Evolutionary conservation across 2,113 vertebrate species (phyloP), one percentile per base, ranked within the genome.

Genomic region (Misgurnus anguillicaudatus): DNA sequence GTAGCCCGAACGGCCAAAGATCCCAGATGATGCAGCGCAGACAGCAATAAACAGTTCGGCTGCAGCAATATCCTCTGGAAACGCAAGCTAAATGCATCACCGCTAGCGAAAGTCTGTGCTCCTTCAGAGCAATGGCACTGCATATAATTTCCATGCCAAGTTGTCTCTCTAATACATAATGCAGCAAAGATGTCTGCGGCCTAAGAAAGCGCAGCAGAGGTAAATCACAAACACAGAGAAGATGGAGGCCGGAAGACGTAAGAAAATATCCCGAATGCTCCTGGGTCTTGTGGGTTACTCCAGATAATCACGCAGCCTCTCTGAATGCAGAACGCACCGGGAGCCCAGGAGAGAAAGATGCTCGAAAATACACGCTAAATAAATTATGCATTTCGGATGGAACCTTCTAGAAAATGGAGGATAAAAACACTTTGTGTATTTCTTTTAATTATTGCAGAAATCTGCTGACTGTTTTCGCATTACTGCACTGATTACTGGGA

Each of bases 331-430:
- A 61, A 45, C 14, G 6, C 42, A 51, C 21, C 19, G 19, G 57
- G 47, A 69, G 45, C 66, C 66, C 66, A 31, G 10, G 38, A 60
- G 62, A 73, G 62, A 80, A 69, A 21, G 3, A 39, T 55, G 61
- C 17, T 57, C 53, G 55, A 80, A 81, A 81, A 75, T 51, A 69
- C 61, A 64, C 42, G 69, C 38, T 9, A 55, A 42, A 77, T 83
- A 58, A 83, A 83, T 80, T 77, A 83, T 83, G 67, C 21, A 73
- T 80, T 64, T 73, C 62, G 45, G 77, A 80, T 73, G 55, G 53
- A 80, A 74, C 60, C 77, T 60, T 79, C 48, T 71, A 71, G 81
- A 79, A 82, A 80, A 79, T 65, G 70, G 68, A 79, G 74, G 77
- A 4, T 17, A 57, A 36, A 63, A 61, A 75, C 41, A 57, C n/a